A percentile compares a stretch with the other conserved stretches of the same genome.
Conservation (phyloP, 2,888 invertebrate species). For the Nephrotoma flavescens region DNA sequence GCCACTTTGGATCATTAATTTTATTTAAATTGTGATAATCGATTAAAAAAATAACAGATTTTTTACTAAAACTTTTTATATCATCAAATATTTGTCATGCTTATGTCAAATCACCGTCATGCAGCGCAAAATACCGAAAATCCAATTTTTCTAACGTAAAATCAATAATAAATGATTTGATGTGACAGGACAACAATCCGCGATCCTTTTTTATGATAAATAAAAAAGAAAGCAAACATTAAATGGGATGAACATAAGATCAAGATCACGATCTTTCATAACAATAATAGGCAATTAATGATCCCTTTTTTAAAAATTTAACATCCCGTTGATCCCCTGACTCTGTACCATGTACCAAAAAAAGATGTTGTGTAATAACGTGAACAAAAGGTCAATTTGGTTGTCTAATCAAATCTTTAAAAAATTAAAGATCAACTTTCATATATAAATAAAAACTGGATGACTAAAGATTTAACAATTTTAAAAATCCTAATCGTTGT, state of each 20-base stretch:
- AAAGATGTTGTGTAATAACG: neutral
- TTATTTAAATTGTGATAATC: neutral
- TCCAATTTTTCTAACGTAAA: neutral
- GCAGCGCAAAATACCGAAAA: neutral
- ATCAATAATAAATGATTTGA: neutral
- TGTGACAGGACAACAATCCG: neutral
- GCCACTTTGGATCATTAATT: neutral
- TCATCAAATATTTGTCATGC: too few relatives aligned
- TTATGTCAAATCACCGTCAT: too few relatives aligned
- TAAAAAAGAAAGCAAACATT: neutral
- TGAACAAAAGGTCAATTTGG: neutral
- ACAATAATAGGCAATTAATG: neutral
- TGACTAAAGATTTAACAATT: neutral
- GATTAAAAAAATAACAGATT: neutral
- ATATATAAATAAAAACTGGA: neutral
- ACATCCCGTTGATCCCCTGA: neutral
- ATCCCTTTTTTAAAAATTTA: neutral
- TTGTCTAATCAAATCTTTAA: neutral
- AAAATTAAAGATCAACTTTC: neutral
- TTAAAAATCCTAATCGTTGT: neutral
- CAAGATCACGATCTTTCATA: neutral
- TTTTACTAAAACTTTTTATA: too few relatives aligned
- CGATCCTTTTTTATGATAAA: neutral
- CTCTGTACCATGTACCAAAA: neutral
- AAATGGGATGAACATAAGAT: neutral